Conservation (phyloP, 2,797 vertebrate genomes). For the Natrix natrix region DNA sequence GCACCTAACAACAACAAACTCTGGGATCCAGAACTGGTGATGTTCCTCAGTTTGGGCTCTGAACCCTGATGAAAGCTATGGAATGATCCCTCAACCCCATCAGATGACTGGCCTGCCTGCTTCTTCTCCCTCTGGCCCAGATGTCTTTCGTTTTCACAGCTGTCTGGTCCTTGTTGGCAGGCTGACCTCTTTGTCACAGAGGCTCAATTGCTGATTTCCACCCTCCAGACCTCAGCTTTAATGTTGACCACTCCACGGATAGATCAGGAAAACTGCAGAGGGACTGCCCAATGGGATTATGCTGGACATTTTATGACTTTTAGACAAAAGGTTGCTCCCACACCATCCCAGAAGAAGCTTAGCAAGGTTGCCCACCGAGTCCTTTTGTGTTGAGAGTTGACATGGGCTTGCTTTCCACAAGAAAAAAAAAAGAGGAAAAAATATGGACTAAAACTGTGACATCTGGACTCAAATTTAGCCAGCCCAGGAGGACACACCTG, state of each 20-base stretch:
- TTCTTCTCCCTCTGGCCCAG: not conserved
- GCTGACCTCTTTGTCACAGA: not conserved
- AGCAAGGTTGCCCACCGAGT: slow-evolving; percentile 73
- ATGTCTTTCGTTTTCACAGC: not conserved
- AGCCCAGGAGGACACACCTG: slow-evolving; percentile 54
- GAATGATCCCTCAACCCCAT: not conserved
- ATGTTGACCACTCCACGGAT: slow-evolving; percentile 72
- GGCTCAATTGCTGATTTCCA: not conserved
- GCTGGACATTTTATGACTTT: slow-evolving; percentile 64
- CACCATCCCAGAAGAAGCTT: slow-evolving; percentile 61
- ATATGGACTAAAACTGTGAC: slow-evolving; percentile 54
- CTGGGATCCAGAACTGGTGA: not conserved
- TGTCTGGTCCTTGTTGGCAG: too few relatives aligned
- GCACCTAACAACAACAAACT: too few relatives aligned
- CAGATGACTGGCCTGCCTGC: not conserved
- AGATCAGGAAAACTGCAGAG: slow-evolving; percentile 45
- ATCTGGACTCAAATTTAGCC: slow-evolving; percentile 51
- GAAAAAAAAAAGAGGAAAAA: slow-evolving; percentile 18
- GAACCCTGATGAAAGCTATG: not conserved
- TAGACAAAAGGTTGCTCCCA: slow-evolving; percentile 57
- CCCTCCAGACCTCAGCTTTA: slow-evolving; percentile 61
- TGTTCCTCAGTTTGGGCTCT: too few relatives aligned
- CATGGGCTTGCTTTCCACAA: slow-evolving; percentile 59
- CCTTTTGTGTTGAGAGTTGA: slow-evolving; percentile 39
- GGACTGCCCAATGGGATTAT: slow-evolving; percentile 65